Base-by-base conservation (phyloP, 2,888 invertebrate genomes). In the Abrostola tripartita region DNA sequence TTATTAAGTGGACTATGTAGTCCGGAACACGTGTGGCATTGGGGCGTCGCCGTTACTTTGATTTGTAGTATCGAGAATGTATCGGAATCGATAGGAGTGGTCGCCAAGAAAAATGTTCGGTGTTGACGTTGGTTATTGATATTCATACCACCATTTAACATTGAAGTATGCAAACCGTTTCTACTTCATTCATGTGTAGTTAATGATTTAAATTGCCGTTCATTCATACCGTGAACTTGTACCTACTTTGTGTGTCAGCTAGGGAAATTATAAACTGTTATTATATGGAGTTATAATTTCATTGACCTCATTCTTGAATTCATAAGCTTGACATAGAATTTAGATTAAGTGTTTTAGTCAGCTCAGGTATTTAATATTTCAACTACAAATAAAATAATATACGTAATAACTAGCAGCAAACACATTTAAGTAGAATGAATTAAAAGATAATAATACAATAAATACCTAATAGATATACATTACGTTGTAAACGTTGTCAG, bases 141-240 rank as follows among this genome's bases (percentile, higher is more conserved):
- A 64, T 54, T 44, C 40, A 44, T 24, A 40, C 41, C 9, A 36
- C 44, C 42, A n/a, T 61, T 38, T 52, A 54, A 64, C 56, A 56
- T 40, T 65, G 36, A 67, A 65, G 52, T 59, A 58, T 66, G 53
- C 49, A 65, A 67, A 61, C 37, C n/a, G 5, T 61, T 61, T 62
- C 10, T 57, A 42, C 11, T 57, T 54, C 69, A 77, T 77, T 76
- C 72, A 72, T 40, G 54, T 66, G 57, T 53, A 54, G 36, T 53
- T 59, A 74, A 74, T 74, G 37, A 76, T 69, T 62, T 62, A 68
- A 74, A 65, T 72, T 64, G 37, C 51, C 62, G 59, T 72, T 77
- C 77, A 75, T 77, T 77, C 75, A 77, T 66, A 59, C 14, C 52
- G 49, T 7, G 37, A 42, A 65, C 53, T 51, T 42, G 42, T 61